Evolutionary conservation across 2,113 vertebrate genomes (phyloP), one percentile per base, ranked within the genome.

Genomic region (Sander vitreus): DNA sequence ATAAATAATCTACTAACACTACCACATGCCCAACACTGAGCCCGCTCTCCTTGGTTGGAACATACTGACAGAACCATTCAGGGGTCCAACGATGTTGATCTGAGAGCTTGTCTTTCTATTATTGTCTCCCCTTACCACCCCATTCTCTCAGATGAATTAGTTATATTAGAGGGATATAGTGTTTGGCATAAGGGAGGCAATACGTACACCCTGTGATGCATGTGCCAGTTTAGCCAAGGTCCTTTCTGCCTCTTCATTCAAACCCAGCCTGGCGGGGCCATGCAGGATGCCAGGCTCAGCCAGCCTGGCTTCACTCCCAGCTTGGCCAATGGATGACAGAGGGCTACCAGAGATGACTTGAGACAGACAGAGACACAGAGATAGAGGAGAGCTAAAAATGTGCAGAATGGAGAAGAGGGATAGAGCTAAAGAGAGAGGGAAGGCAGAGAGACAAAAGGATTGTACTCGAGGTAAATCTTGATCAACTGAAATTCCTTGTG

Each of bases 181-280:
- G 64, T 89, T 90, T 89, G 92, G 91, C 92, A 89, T 85, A 59
- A 78, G 83, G 85, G 64, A 87, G 71, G 70, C 70, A 70, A 88
- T 85, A 85, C 78, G 65, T 76, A 76, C 73, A 74, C 76, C 50
- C 70, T 88, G 79, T 91, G 91, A 93, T 89, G 85, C 68, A 62
- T 78, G 63, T 85, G 85, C 91, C 92, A 92, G 83, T 89, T 92
- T 86, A 87, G 87, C 92, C 87, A 86, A 69, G 67, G 91, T 89
- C 91, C 77, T 88, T 75, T 84, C 78, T 85, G 78, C 80, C 85
- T 74, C 87, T 91, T 76, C 75, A 79, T 85, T 91, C 88, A 83
- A 80, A 84, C 81, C 74, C 72, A 81, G 86, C 73, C 84, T 77
- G 73, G 75, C n/a, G 33, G 78, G 10, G 63, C 77, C 79, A 60